Percentiles rank a stretch among this genome's conserved stretches.
Evolutionary conservation across 2,113 vertebrate species (phyloP).

Genomic region (Daboia siamensis): DNA sequence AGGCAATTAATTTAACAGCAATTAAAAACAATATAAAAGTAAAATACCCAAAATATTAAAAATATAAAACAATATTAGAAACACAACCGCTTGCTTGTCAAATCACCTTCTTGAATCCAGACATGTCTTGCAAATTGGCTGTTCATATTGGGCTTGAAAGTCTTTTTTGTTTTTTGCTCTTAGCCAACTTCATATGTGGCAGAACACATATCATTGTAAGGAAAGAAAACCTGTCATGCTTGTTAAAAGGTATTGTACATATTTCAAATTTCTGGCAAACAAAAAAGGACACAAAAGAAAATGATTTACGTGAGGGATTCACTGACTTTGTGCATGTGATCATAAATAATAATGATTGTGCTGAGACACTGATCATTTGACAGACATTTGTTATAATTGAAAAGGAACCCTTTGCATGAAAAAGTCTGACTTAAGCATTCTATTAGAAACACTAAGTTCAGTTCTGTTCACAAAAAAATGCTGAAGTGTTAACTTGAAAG

Average conservation of each 20-base stretch:
- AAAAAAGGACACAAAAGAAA: conserved; percentile 11
- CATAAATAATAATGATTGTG: background rate
- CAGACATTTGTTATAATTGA: background rate
- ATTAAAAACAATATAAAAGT: background rate
- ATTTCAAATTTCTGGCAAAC: background rate
- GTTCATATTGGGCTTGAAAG: background rate
- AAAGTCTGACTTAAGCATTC: background rate
- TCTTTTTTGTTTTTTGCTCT: background rate
- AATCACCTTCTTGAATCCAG: background rate
- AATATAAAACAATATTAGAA: background rate
- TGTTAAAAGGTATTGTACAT: background rate
- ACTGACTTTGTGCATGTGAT: background rate
- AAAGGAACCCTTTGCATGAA: background rate
- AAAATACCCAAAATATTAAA: background rate
- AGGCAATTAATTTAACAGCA: background rate
- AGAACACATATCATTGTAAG: background rate
- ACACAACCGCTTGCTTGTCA: background rate
- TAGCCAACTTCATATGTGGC: background rate
- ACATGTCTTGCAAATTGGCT: background rate
- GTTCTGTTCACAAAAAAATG: conserved; percentile 3
- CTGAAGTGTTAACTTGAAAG: background rate
- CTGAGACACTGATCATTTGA: background rate
- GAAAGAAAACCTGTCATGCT: background rate
- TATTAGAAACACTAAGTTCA: conserved; percentile 16
- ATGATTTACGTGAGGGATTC: background rate